A percentile compares a stretch with the other conserved stretches of the same genome.
Evolutionary conservation across 1,140 invertebrate genomes (phyloP).

Genomic region (Sycophila sp.): DNA sequence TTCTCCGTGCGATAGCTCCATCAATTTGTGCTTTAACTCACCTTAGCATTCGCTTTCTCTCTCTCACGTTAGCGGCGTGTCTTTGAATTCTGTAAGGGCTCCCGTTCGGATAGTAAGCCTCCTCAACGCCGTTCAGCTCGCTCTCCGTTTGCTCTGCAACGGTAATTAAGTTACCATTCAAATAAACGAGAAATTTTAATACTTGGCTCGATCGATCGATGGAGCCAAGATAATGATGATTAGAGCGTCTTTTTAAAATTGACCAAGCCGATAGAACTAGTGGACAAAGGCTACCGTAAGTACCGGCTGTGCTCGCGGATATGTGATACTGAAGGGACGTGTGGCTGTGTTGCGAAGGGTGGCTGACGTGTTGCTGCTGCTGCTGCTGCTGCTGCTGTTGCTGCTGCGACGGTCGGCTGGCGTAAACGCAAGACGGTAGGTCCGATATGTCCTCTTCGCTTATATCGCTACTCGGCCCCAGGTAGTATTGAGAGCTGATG

Average conservation of each 20-base stretch:
- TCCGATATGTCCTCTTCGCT: constrained; percentile 70
- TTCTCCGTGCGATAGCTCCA: too few species aligned
- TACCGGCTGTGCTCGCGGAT: constrained; percentile 60
- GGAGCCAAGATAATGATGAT: too few species aligned
- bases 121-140: constrained; percentile 64
- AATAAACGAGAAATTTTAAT: constrained; percentile 5
- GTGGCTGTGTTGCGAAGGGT: constrained; percentile 54
- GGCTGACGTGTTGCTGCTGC: constrained; percentile 60
- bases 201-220: too few species aligned
- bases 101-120: constrained; percentile 70
- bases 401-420: constrained; percentile 64
- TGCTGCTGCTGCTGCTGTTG: constrained; percentile 56
- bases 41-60: constrained; percentile 96
- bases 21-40: constrained; percentile 71
- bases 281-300: not conserved
- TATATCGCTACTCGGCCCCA: constrained; percentile 64
- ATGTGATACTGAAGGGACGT: constrained; percentile 62
- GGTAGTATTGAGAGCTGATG: constrained; percentile 66
- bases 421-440: constrained; percentile 76
- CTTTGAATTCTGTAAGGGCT: constrained; percentile 88
- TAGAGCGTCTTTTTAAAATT: too few species aligned
- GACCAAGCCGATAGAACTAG: too few species aligned
- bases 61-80: constrained; percentile 91
- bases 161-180: not conserved
- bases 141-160: constrained; percentile 59